Base-by-base conservation (phyloP, 1,140 invertebrate genomes). In the Rhyacophila brunnea region DNA sequence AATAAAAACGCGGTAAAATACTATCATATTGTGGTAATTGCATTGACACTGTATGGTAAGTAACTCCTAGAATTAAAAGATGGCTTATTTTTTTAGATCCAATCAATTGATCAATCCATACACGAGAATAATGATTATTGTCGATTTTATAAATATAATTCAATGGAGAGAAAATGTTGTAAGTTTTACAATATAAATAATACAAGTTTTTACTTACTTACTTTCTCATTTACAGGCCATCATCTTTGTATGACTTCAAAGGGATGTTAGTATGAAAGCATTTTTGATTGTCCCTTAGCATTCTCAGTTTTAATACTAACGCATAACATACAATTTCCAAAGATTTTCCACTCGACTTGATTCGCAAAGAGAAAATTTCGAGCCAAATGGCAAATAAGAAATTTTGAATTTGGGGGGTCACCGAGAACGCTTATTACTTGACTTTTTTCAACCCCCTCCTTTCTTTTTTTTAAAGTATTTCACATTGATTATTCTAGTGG, bases 381-480 rank as follows among this genome's bases (percentile, higher is more conserved):
- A 32, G 43, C 45, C 57, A 52, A 49, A 64, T 51, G 43, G 48
- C 62, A 64, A 64, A 60, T 64, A 60, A 64, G 57, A 64, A 64
- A 60, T 56, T 64, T 49, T 47, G 36, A 54, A 40, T 59, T 56
- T 28, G 23, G 28, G 53, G 57, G 50, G 52, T 40, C 32, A 53
- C 32, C 17, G 17, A 51, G 42, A 20, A 34, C 46, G 43, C 44
- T 60, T 60, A 58, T 58, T 51, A 35, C 58, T 47, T 48, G 49
- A 60, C 53, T 64, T 60, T 64, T 64, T 57, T 53, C 51, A 47
- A 64, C 55, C 62, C 53, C 51, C 14, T 15, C 40, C 20, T 23
- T 35, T 43, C 43, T 2, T 32, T 38, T 54, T 51, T 51, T 49
- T 35, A 9, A 38, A 20, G 20, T 48, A 14, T 48, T 56, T 46